These are phyloP conservation scores for Antrozous pallidus DNA, from an alignment of 2,797 vertebrate species.

Conservation along the genomic window DNA sequence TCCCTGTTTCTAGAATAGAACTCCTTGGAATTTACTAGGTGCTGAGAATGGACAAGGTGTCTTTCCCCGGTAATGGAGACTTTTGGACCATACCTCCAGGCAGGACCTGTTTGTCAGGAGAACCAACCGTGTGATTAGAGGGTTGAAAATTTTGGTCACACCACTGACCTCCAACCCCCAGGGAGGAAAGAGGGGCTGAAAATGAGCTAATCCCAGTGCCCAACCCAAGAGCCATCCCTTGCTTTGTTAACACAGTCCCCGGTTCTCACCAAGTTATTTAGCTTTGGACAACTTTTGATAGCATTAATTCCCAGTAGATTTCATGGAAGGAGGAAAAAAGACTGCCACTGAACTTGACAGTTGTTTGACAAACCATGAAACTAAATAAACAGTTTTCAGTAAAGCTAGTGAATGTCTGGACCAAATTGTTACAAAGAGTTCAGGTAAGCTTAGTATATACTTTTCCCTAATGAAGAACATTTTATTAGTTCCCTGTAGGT, in stretches of 20 bases:
- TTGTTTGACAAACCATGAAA: constrained; percentile 39
- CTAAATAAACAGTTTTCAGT: constrained; percentile 2
- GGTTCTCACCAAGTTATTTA: not conserved
- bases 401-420: not conserved
- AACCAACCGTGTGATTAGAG: not conserved
- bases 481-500: not conserved
- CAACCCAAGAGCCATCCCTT: not conserved
- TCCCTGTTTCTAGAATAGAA: not conserved
- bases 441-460: not conserved
- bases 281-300: constrained; percentile 10
- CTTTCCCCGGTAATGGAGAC: not conserved
- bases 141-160: not conserved
- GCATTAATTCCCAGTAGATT: constrained; percentile 14
- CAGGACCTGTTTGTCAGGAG: not conserved
- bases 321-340: not conserved
- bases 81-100: not conserved
- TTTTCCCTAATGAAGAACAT: constrained; percentile 24
- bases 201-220: not conserved
- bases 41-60: not conserved
- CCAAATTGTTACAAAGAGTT: not conserved
- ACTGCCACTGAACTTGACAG: not conserved
- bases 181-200: not conserved
- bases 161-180: not conserved
- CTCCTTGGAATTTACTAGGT: not conserved
- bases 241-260: not conserved